Evolutionary conservation across 1,140 invertebrate genomes (phyloP), one percentile per base, ranked within the genome.

Genomic region (Ridgeia piscesae): DNA sequence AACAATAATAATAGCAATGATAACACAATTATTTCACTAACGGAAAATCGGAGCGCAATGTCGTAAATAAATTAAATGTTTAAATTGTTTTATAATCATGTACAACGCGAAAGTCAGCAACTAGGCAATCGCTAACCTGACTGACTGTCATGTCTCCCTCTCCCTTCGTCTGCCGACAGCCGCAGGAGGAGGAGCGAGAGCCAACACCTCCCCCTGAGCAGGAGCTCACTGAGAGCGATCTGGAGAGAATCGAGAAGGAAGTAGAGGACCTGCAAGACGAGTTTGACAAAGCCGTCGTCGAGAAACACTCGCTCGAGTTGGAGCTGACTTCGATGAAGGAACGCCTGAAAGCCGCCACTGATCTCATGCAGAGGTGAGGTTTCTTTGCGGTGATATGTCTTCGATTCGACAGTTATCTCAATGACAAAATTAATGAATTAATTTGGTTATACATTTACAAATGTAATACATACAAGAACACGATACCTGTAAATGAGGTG

Each of bases 261-360:
- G 93, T 96, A 0, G 94, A 95, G 89, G 91, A 93, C 14, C 94
- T 96, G 17, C 96, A 96, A 93, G 91, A 91, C n/a, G 93, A 94
- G 93, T 96, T 95, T 94, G 95, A 96, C 93, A 92, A 93, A 77
- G 94, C 95, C 11, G 95, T 96, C 1, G 94, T 95, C 14, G 94
- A 96, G 92, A 96, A 96, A 94, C 95, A 95, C 92, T 95, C 94
- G 35, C 94, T 96, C 21, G 94, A 96, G 92, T 95, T 95, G 92
- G 94, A 96, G 92, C 93, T 96, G 27, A 93, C 94, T 91, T 95
- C 95, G n/a, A 96, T 96, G 95, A 95, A 95, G 92, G 95, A 96
- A 93, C 93, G 95, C n/a, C 94, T 96, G 34, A 95, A 95, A 91
- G 95, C 95, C 33, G 95, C 96, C n/a, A 94, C 94, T n/a, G 95